These are phyloP conservation scores for Ornithoptera priamus DNA, from an alignment of 2,888 invertebrate genomes.

Conservation along the genomic window DNA sequence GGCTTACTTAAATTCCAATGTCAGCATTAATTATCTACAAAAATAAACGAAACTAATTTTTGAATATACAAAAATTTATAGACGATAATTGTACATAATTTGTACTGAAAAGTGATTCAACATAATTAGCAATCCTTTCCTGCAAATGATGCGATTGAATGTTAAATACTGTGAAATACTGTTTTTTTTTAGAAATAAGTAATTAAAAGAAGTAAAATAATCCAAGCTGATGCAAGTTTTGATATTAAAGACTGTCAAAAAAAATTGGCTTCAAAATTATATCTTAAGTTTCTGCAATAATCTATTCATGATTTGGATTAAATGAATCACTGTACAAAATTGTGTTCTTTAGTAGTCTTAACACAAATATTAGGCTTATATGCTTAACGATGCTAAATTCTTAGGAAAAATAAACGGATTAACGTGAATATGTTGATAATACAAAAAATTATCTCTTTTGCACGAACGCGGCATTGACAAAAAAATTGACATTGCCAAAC, in stretches of 20 bases:
- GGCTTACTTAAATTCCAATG: not conserved
- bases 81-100: not conserved
- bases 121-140: not conserved
- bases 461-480: constrained; percentile 25
- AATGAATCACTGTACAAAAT: not conserved
- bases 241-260: too few relatives aligned
- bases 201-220: too few relatives aligned
- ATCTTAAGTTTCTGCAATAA: not conserved
- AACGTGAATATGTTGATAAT: constrained; percentile 12
- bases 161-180: not conserved
- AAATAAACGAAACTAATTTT: not conserved
- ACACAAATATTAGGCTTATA: constrained; percentile 19
- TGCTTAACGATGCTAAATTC: constrained; percentile 17
- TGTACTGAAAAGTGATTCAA: not conserved
- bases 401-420: constrained; percentile 19
- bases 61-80: not conserved
- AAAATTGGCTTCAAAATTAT: too few relatives aligned
- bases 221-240: too few relatives aligned
- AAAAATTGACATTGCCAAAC: constrained; percentile 3
- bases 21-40: not conserved
- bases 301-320: not conserved
- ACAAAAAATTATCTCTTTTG: constrained; percentile 9
- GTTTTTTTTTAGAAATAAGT: not conserved
- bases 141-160: not conserved
- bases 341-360: not conserved